These are phyloP conservation scores for Rhinoderma darwinii DNA, from an alignment of 2,113 vertebrate genomes.

Conservation along the genomic window DNA sequence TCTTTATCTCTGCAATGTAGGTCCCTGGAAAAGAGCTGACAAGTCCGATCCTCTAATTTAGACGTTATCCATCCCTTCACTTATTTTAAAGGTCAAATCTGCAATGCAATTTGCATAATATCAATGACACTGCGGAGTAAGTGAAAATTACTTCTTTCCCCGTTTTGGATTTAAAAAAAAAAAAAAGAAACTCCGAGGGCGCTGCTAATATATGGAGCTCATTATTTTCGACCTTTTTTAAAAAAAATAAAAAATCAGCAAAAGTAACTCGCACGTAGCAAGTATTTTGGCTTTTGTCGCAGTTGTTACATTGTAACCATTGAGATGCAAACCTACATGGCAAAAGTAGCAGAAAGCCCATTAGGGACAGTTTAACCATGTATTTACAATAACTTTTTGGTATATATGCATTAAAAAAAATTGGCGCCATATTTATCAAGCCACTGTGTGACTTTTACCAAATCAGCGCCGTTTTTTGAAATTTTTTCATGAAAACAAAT, in stretches of 20 bases:
- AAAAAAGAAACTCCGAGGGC: not conserved
- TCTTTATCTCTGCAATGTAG: not conserved
- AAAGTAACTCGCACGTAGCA: not conserved
- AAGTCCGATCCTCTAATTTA: conserved; percentile 44
- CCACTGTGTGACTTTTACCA: too few species aligned
- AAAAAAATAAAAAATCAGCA: not conserved
- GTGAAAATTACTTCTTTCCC: conserved; percentile 47
- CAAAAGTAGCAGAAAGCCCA: too few species aligned
- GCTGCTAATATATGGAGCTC: not conserved
- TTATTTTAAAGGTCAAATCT: conserved; percentile 55
- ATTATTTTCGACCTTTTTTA: not conserved
- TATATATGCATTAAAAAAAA: too few species aligned
- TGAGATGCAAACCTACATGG: too few species aligned
- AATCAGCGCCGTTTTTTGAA: too few species aligned
- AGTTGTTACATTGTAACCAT: too few species aligned
- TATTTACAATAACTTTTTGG: too few species aligned
- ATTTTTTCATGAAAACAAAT: too few species aligned
- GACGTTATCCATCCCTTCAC: conserved; percentile 24
- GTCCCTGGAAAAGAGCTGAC: conserved; percentile 15
- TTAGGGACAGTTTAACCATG: too few species aligned
- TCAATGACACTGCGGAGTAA: conserved; percentile 36
- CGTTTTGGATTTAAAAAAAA: conserved; percentile 2
- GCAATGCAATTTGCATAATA: conserved; percentile 48
- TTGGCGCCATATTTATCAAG: too few species aligned
- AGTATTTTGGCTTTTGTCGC: not conserved